Percentiles rank a stretch among this genome's conserved stretches.
These are phyloP conservation scores for Microctonus aethiopoides DNA, from an alignment of 2,888 invertebrate species.

Conservation along the genomic window DNA sequence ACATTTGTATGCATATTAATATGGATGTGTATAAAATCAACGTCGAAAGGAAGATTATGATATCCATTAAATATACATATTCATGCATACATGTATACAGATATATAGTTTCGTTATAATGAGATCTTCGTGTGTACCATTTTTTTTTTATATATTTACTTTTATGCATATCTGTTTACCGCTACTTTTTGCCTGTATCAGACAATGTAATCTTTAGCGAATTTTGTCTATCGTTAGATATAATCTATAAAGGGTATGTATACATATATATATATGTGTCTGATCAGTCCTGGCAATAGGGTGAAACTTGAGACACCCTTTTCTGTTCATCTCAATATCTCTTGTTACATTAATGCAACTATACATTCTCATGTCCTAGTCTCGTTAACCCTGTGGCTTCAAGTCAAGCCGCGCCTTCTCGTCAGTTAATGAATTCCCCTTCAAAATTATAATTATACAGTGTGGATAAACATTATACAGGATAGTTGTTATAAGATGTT, in stretches of 20 bases:
- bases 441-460: slow-evolving; percentile 12
- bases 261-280: not conserved
- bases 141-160: slow-evolving; percentile 28
- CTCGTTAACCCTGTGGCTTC: slow-evolving; percentile 60
- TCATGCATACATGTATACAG: slow-evolving; percentile 21
- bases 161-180: not conserved
- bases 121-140: slow-evolving; percentile 48
- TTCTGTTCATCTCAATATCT: slow-evolving; percentile 54
- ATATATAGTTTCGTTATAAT: slow-evolving; percentile 1
- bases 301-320: slow-evolving; percentile 61
- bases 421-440: slow-evolving; percentile 26
- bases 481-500: not conserved
- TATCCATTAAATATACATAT: slow-evolving; percentile 14
- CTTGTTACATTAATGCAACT: slow-evolving; percentile 62
- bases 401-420: slow-evolving; percentile 35
- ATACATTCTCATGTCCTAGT: slow-evolving; percentile 37
- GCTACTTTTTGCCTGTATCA: not conserved
- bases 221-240: not conserved
- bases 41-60: no score
- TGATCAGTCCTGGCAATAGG: slow-evolving; percentile 43
- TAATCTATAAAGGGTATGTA: no score
- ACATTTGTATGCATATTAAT: no score
- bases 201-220: not conserved
- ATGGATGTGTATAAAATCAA: no score
- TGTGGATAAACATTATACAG: not conserved